Conservation (phyloP, 2,888 invertebrate genomes). For the Mythimna impura region DNA sequence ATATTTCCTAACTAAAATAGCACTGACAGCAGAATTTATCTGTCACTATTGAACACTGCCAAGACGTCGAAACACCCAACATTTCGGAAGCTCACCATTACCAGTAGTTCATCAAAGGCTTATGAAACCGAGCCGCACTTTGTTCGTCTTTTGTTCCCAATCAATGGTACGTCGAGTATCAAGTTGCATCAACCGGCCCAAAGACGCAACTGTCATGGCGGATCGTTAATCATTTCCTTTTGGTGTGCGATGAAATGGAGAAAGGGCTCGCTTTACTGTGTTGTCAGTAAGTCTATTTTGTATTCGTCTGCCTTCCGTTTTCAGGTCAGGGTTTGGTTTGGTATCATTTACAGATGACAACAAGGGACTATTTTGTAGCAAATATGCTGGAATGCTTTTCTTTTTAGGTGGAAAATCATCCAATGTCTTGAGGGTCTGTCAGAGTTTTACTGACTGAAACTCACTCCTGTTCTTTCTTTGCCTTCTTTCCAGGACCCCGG, state of each 20-base stretch:
- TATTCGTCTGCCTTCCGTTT: conserved; percentile 8
- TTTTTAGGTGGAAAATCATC: no score
- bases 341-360: conserved; percentile 2
- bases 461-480: no score
- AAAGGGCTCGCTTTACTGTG: conserved; percentile 18
- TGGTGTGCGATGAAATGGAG: conserved; percentile 40
- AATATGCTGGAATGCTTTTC: no score
- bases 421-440: no score
- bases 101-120: conserved; percentile 42
- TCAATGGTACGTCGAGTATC: conserved; percentile 71
- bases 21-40: not conserved
- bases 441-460: no score
- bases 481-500: no score
- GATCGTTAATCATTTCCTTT: conserved; percentile 81
- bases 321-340: conserved; percentile 1
- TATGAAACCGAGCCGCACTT: conserved; percentile 31
- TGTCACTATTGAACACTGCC: not conserved
- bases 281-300: conserved; percentile 34
- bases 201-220: conserved; percentile 73
- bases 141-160: conserved; percentile 72
- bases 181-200: conserved; percentile 75
- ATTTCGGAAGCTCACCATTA: conserved; percentile 24
- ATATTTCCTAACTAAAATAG: no score
- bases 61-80: conserved; percentile 12
- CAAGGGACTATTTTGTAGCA: not conserved